Conservation (phyloP, 2,888 invertebrate genomes). For the Oligia latruncula region DNA sequence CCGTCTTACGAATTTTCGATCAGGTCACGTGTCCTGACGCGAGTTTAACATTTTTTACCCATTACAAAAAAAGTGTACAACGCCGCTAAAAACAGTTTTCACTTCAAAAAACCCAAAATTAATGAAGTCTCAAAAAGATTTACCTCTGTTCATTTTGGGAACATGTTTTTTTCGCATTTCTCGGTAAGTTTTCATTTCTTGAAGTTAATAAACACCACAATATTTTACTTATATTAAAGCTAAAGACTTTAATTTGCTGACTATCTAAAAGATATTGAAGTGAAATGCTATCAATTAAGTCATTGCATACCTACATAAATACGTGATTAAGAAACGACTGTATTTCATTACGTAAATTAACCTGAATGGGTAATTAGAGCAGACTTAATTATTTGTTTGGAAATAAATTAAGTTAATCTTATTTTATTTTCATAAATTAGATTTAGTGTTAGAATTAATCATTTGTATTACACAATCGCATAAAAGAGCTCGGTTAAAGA, state of each 20-base stretch:
- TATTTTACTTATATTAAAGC: background rate
- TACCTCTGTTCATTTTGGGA: background rate
- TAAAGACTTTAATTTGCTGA: background rate
- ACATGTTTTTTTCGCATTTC: background rate
- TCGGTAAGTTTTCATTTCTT: background rate
- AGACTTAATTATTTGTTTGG: slow-evolving; percentile 43
- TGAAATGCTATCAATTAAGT: slow-evolving; percentile 9
- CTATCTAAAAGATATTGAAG: too few relatives aligned
- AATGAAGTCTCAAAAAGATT: background rate
- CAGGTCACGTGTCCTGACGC: too few relatives aligned
- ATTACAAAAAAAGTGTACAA: too few relatives aligned
- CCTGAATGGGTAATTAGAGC: slow-evolving; percentile 52
- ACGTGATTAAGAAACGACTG: slow-evolving; percentile 38
- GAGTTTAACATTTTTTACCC: too few relatives aligned
- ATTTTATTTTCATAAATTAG: slow-evolving; percentile 35
- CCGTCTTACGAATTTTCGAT: too few relatives aligned
- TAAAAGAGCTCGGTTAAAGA: background rate
- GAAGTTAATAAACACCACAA: background rate
- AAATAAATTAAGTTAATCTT: slow-evolving; percentile 23
- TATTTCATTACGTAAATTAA: slow-evolving; percentile 50
- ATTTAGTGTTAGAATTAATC: slow-evolving; percentile 7
- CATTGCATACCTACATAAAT: background rate
- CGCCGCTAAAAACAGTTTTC: too few relatives aligned
- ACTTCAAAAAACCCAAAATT: too few relatives aligned
- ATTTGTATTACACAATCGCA: slow-evolving; percentile 19